phyloP scores from a whole-genome alignment of 1,140 invertebrate genomes.

The Penaeus vannamei region DNA sequence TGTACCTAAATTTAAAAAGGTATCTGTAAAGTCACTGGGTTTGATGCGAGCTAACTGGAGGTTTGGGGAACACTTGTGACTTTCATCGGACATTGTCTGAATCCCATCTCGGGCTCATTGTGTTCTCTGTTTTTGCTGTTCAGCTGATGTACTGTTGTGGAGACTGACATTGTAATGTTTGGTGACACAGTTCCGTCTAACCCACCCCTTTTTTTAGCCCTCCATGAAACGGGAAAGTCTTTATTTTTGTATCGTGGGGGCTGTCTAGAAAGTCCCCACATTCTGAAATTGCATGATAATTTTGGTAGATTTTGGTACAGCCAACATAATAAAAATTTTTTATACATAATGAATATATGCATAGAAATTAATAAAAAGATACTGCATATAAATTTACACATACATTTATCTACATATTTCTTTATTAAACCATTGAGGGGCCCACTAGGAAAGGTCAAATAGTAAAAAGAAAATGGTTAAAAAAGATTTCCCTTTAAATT shows the following conservation, averaged over 20 bases:
- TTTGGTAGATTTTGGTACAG: too few relatives aligned
- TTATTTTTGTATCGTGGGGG: constrained; percentile 39
- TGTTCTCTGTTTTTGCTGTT: too few relatives aligned
- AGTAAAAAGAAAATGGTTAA: too few relatives aligned
- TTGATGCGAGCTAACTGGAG: constrained; percentile 73
- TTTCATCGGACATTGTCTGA: not conserved
- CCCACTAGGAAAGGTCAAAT: too few relatives aligned
- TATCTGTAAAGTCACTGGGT: constrained; percentile 74
- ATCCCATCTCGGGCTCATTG: not conserved
- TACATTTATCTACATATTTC: too few relatives aligned
- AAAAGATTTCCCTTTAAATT: too few relatives aligned
- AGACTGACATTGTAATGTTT: constrained; percentile 45
- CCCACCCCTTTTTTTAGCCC: constrained; percentile 58
- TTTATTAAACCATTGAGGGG: too few relatives aligned
- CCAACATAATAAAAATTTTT: too few relatives aligned
- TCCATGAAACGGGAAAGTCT: constrained; percentile 15
- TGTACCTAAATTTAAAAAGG: constrained; percentile 74
- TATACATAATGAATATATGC: too few relatives aligned
- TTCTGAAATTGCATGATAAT: constrained; percentile 17
- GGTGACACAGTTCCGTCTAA: constrained; percentile 38
- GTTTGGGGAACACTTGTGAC: constrained; percentile 51
- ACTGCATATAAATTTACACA: too few relatives aligned
- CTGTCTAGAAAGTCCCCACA: constrained; percentile 43
- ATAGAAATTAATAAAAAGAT: too few relatives aligned
- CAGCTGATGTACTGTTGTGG: not conserved